These are phyloP conservation scores for Agelaius tricolor DNA, from an alignment of 2,113 vertebrate genomes.

Conservation along the genomic window DNA sequence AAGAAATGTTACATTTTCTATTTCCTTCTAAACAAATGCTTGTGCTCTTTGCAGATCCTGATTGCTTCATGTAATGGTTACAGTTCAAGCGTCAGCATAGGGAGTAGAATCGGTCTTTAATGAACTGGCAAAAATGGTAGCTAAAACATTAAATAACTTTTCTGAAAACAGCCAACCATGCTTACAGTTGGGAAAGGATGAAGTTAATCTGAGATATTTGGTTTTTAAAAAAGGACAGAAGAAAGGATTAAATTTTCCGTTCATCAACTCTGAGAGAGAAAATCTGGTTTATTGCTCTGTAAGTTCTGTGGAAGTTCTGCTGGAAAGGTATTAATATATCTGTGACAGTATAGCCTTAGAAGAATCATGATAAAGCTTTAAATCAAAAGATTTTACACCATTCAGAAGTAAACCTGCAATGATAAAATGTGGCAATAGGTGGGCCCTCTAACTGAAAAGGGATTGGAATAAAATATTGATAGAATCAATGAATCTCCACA, in stretches of 20 bases:
- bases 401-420: not conserved
- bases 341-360: not conserved
- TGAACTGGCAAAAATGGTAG: not conserved
- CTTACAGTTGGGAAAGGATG: not conserved
- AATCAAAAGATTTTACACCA: not conserved
- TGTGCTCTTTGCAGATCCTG: not conserved
- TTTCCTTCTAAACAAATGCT: not conserved
- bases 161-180: not conserved
- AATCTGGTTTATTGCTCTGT: not conserved
- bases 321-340: not conserved
- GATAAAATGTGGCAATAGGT: not conserved
- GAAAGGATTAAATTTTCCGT: not conserved
- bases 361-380: not conserved
- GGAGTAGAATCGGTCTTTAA: not conserved
- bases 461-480: not conserved
- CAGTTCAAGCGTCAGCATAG: not conserved
- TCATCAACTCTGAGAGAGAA: not conserved
- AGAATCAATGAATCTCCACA: not conserved
- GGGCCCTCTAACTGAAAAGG: not conserved
- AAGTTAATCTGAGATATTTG: not conserved
- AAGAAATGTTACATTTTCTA: not conserved
- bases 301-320: not conserved
- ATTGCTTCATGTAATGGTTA: not conserved
- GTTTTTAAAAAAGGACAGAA: not conserved
- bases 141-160: not conserved